Evolutionary conservation across 2,113 vertebrate genomes (phyloP), one percentile per base, ranked within the genome.

Genomic region (human): DNA sequence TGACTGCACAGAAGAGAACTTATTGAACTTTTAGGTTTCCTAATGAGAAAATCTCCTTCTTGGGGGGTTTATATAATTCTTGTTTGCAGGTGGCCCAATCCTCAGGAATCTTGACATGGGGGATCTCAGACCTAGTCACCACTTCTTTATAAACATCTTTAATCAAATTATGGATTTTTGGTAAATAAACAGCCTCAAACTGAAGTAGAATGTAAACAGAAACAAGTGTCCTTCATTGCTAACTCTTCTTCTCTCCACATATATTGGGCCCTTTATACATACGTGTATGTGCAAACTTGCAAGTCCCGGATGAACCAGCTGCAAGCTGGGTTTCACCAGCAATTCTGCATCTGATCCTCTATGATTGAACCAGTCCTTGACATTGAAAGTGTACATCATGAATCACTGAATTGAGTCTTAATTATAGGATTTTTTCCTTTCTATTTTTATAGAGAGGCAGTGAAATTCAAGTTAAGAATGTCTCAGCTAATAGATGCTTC

Each of bases 301-400:
- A 40, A 50, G 78, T 55, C 32, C 43, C 32, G 5, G 17, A 17
- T 11, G 27, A 92, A 27, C 64, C 57, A 68, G 76, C 38, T 76
- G 57, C 50, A 94, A 83, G 35, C 2, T 90, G 27, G 22, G 57
- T 80, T 90, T 93, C 85, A 66, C 35, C 87, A 66, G 89, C n/a
- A 75, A 12, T 27, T 73, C 70, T 61, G 6, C 66, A 64, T 35
- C 40, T 35, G 73, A 70, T 40, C 27, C 66, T 82, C 94, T n/a
- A 0, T 68, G 85, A 88, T 40, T 66, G 35, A 52, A 64, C 64
- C 16, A 43, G 10, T 22, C 57, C 22, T 59, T 30, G 11, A 91
- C 23, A 35, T 25, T 93, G 73, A 88, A 89, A 96, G 89, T 82
- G 35, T 75, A 82, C 78, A 83, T 91, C 84, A 96, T 89, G 91